A percentile compares a stretch with the other conserved stretches of the same genome.
Conservation (phyloP, 2,113 vertebrate genomes). For the Entomyzon cyanotis region DNA sequence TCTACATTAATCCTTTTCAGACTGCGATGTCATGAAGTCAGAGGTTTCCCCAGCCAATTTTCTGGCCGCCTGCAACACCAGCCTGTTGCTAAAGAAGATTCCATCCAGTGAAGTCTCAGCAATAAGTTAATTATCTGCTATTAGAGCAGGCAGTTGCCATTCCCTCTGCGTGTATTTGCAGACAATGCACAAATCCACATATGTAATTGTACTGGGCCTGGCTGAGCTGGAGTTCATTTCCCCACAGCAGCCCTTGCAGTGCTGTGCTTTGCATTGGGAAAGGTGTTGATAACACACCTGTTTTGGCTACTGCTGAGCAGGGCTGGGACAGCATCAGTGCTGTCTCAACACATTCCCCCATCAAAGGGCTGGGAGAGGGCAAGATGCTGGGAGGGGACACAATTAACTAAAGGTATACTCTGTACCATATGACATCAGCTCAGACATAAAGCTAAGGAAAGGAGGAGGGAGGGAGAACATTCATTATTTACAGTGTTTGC, state of each 20-base stretch:
- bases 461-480: neutral
- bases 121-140: neutral
- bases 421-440: neutral
- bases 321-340: neutral
- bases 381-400: neutral
- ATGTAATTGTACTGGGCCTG: neutral
- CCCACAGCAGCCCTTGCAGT: neutral
- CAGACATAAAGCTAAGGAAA: neutral
- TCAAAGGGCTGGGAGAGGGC: neutral
- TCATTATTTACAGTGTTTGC: neutral
- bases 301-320: neutral
- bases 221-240: neutral
- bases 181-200: neutral
- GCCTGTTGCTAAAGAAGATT: neutral
- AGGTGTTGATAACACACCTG: neutral
- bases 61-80: neutral
- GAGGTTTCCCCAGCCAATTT: neutral
- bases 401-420: too few relatives aligned
- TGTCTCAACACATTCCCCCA: neutral
- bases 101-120: neutral
- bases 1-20: neutral
- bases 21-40: fast-evolving
- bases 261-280: neutral
- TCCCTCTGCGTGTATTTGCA: neutral
- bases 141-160: neutral